phyloP scores from a whole-genome alignment of 2,888 invertebrate genomes.

The Pollenia angustigena region DNA sequence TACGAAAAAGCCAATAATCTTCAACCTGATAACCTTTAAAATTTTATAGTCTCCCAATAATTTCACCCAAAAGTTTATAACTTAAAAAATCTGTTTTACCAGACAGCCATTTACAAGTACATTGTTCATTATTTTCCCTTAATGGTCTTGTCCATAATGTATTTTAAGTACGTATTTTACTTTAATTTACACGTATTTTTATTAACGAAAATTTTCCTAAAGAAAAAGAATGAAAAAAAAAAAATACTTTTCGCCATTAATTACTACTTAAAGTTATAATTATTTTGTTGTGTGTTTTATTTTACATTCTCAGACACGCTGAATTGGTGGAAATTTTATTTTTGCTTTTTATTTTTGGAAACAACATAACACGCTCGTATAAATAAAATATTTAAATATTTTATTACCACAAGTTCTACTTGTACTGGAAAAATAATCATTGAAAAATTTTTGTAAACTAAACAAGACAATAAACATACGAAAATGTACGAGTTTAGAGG shows the following conservation, averaged over 20 bases:
- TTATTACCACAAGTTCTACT: constrained; percentile 44
- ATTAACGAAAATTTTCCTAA: constrained; percentile 26
- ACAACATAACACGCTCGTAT: neutral
- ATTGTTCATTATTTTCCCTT: neutral
- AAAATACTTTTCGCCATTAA: neutral
- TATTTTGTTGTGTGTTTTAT: neutral
- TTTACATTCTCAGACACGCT: constrained; percentile 2
- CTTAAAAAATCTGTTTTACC: neutral
- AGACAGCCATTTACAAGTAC: neutral
- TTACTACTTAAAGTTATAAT: constrained; percentile 30
- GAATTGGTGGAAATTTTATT: neutral
- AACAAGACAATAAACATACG: constrained; percentile 34
- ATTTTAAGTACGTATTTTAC: neutral
- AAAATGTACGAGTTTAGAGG: constrained; percentile 4
- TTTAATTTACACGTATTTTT: neutral
- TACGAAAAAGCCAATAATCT: too few species aligned
- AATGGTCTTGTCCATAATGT: neutral
- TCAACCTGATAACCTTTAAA: too few species aligned
- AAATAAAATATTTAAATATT: constrained; percentile 28
- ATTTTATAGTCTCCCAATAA: too few species aligned
- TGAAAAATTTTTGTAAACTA: constrained; percentile 1
- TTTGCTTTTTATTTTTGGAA: neutral
- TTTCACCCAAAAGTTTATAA: neutral
- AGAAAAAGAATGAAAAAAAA: neutral
- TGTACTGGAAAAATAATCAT: constrained; percentile 56